Base-by-base conservation (phyloP, 2,113 vertebrate species). In the Myiozetetes cayanensis region DNA sequence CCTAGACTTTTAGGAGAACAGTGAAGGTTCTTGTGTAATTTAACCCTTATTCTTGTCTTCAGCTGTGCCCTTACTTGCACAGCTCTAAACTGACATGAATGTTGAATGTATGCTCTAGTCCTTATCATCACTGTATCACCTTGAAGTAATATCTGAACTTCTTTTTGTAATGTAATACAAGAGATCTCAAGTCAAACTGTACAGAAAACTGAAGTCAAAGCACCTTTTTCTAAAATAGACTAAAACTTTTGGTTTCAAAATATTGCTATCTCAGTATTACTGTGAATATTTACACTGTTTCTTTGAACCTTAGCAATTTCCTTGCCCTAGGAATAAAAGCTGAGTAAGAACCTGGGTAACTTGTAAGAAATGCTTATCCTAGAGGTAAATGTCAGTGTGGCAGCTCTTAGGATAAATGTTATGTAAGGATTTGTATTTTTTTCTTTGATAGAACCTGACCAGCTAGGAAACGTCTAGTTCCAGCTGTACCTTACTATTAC, bases 81-180 rank as follows among this genome's bases (percentile, higher is more conserved):
- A 73, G 46, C 44, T 70, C 6, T 58, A 73, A 73, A 66, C 19
- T 39, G 67, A 18, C 15, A 24, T 37, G 15, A 70, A 76, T 53
- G 28, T 44, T 87, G 49, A 68, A 85, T 0, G 0, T n/a, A 14
- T 3, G 2, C 35, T 75, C 4, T 49, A 37, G 56, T 56, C 58
- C 12, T 58, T 58, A 37, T 41, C 27, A 19, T 58, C 6, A 2
- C 24, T 52, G 24, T 55, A n/a, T 67, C 41, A 39, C 50, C n/a
- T 43, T 43, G 35, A 83, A 70, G 35, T 88, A 18, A 15, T 30
- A 50, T 30, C 9, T 39, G 47, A 85, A 39, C 28, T 44, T 53
- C 9, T 53, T 13, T 49, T 33, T 17, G 21, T 39, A 41, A 28
- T 49, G 12, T 12, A 2, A 12, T 88, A 37, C n/a, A 73, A 55